These are phyloP conservation scores for Argyresthia albistria DNA, from an alignment of 2,888 invertebrate species.

Conservation along the genomic window DNA sequence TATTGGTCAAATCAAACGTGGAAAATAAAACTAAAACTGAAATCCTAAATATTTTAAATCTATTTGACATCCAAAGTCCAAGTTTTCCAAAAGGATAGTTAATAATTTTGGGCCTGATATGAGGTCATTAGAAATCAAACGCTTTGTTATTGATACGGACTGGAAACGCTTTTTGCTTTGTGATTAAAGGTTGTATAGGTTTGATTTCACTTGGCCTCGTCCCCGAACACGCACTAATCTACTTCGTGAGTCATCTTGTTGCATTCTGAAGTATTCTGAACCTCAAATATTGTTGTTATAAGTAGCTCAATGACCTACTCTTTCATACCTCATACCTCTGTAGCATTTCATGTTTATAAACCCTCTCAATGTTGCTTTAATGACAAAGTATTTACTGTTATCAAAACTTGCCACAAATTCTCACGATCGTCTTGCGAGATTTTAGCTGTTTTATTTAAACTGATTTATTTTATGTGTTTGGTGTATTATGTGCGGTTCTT, in stretches of 20 bases:
- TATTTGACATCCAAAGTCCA: too few relatives aligned
- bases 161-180: too few relatives aligned
- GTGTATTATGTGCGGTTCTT: too few relatives aligned
- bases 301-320: neutral
- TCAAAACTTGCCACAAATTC: constrained; percentile 43
- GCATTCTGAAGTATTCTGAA: neutral
- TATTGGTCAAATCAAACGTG: too few relatives aligned
- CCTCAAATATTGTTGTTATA: neutral
- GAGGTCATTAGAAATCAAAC: too few relatives aligned
- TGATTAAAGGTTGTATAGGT: constrained; percentile 7
- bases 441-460: too few relatives aligned
- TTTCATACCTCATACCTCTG: neutral
- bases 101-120: too few relatives aligned
- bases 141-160: too few relatives aligned
- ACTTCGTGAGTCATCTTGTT: neutral
- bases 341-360: neutral
- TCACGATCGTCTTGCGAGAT: constrained; percentile 24
- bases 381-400: constrained; percentile 19
- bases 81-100: too few relatives aligned
- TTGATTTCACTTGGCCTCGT: constrained; percentile 62
- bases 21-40: too few relatives aligned
- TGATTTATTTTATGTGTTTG: too few relatives aligned
- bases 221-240: constrained; percentile 35
- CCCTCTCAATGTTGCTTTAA: neutral
- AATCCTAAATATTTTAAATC: too few relatives aligned